Evolutionary conservation across 1,140 invertebrate species (phyloP).

Genomic region (Mactra quadrangularis): DNA sequence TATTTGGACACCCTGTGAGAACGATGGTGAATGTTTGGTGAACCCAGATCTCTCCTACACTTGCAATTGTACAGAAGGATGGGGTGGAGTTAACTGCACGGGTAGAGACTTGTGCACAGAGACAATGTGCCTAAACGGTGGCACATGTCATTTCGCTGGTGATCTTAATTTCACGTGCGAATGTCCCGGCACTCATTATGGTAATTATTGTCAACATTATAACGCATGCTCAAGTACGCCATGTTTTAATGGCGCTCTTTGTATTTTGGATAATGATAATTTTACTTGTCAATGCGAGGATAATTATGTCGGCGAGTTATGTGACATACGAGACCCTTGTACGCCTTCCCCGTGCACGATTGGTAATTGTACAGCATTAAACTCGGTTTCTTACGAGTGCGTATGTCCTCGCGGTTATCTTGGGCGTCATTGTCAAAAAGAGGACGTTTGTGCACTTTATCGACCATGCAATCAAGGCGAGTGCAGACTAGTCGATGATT

Average conservation of each 20-base stretch:
- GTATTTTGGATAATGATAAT: conserved; percentile 80
- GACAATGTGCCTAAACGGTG: conserved; percentile 72
- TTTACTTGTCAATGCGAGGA: conserved; percentile 86
- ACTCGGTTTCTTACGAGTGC: conserved; percentile 86
- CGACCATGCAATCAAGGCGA: conserved; percentile 79
- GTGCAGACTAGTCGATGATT: conserved; percentile 42
- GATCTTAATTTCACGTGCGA: conserved; percentile 75
- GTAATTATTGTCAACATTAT: conserved; percentile 78
- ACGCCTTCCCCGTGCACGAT: conserved; percentile 77
- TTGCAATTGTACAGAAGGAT: conserved; percentile 68
- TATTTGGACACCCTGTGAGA: conserved; percentile 40
- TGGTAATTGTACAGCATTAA: conserved; percentile 74
- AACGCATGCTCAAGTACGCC: conserved; percentile 85
- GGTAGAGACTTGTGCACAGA: conserved; percentile 64
- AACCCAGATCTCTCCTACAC: conserved; percentile 54
- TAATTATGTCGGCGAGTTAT: conserved; percentile 87
- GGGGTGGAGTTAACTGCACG: conserved; percentile 70
- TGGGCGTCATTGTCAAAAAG: conserved; percentile 86
- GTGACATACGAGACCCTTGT: conserved; percentile 68
- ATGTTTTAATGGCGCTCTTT: conserved; percentile 96
- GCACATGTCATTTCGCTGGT: conserved; percentile 61
- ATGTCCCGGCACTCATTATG: conserved; percentile 79
- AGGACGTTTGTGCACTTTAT: conserved; percentile 63
- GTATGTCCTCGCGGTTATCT: conserved; percentile 90
- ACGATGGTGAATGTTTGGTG: conserved; percentile 51